phyloP scores from a whole-genome alignment of 2,888 invertebrate genomes.

The Synanthedon tipuliformis region DNA sequence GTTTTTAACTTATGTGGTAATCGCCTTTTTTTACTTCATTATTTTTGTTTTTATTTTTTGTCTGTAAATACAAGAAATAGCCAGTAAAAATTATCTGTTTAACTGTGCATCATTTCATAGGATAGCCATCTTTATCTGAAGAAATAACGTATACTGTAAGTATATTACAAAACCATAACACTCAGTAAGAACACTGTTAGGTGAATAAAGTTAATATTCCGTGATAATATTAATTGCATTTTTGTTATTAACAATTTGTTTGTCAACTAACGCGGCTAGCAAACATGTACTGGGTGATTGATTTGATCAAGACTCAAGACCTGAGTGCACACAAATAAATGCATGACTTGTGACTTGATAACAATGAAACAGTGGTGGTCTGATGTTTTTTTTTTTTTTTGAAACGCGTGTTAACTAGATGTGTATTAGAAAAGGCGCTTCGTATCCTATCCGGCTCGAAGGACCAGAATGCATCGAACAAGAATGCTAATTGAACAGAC shows the following conservation, averaged over 20 bases:
- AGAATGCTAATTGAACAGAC: too few species aligned
- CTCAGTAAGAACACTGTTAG: constrained; percentile 67
- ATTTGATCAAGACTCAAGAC: constrained; percentile 3
- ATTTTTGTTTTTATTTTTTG: constrained; percentile 30
- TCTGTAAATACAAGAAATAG: constrained; percentile 69
- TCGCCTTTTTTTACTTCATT: constrained; percentile 34
- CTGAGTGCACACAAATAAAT: constrained; percentile 42
- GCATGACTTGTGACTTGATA: constrained; percentile 52
- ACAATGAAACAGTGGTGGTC: constrained; percentile 54
- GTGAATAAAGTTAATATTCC: constrained; percentile 48
- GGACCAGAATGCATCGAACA: too few species aligned
- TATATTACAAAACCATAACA: constrained; percentile 70
- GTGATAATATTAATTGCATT: constrained; percentile 39
- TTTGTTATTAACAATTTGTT: constrained; percentile 28
- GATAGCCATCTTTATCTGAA: constrained; percentile 75
- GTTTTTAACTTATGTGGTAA: constrained; percentile 16
- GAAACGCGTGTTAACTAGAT: constrained; percentile 28
- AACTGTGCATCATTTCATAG: constrained; percentile 81
- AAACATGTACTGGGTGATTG: constrained; percentile 22
- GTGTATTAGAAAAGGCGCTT: constrained; percentile 38
- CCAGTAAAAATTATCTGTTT: constrained; percentile 80
- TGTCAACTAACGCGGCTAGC: constrained; percentile 33
- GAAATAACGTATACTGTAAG: constrained; percentile 71
- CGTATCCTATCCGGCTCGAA: neutral
- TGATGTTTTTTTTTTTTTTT: constrained; percentile 28